phyloP scores from a whole-genome alignment of 2,888 invertebrate species.

The Notodromas monacha region DNA sequence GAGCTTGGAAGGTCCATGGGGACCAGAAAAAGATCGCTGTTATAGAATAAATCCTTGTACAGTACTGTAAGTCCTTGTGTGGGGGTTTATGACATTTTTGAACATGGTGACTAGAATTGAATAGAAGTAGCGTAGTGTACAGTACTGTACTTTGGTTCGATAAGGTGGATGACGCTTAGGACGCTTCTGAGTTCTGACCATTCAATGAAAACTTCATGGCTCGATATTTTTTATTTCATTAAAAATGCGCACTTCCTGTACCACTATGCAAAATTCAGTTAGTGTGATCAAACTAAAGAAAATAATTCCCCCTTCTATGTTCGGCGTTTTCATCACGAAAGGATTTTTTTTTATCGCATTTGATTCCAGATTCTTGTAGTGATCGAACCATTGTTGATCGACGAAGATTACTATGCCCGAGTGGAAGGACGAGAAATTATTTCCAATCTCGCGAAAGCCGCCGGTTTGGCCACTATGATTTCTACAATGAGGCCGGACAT shows the following conservation, averaged over 20 bases:
- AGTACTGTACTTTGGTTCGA: no score
- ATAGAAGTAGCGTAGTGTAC: no score
- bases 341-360: conserved; percentile 8
- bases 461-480: conserved; percentile 97
- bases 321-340: conserved; percentile 5
- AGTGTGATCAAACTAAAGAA: background rate
- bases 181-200: no score
- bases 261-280: no score
- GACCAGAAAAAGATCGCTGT: no score
- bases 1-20: no score
- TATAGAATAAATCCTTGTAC: no score
- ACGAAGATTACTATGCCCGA: conserved; percentile 98
- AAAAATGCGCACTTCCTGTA: background rate
- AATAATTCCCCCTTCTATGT: background rate
- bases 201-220: no score
- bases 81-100: no score
- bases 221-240: background rate
- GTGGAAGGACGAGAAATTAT: conserved; percentile 98
- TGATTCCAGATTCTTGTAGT: conserved; percentile 55
- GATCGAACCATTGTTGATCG: conserved; percentile 87
- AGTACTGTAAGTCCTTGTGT: no score
- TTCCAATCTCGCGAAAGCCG: conserved; percentile 93
- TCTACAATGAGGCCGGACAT: conserved; percentile 99
- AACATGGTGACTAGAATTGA: no score
- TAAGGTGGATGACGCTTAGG: no score